Base-by-base conservation (phyloP, 2,888 invertebrate genomes). In the Prosopocoilus inquinatus region DNA sequence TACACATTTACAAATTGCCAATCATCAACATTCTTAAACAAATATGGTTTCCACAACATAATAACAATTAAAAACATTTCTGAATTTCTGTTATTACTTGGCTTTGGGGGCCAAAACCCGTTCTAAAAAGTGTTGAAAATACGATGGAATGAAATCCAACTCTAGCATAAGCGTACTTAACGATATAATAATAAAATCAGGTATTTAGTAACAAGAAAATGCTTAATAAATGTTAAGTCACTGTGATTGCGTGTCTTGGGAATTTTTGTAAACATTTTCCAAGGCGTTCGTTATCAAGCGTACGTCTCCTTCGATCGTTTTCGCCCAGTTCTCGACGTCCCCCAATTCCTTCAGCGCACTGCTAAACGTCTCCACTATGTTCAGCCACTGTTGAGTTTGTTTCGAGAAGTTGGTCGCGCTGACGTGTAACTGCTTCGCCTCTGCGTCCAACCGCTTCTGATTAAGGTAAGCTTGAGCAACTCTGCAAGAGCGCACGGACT, bases 381-480 rank as follows among this genome's bases (percentile, higher is more conserved):
- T 88, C n/a, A 97, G 79, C 98, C 98, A 99, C 68, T 96, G 96
- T 63, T 94, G 90, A 0, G 97, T 96, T 77, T 98, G 97, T 77
- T 96, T 96, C 0, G 94, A 88, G 80, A 99, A 96, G 73, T 94
- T 94, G 3, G 91, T 88, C 4, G 97, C 95, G 70, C 96, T 96
- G 59, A 89, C 87, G 70, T 98, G 96, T 47, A 99, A 80, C 63
- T 94, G 89, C 74, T 98, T 97, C 0, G 97, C 96, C 81, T 99
- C 99, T 1, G 94, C 91, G 78, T 99, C 98, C 51, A 99, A 80
- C 70, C 96, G 90, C 76, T 97, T 97, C 77, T 99, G 98, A 76
- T 99, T 99, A 41, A 97, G 81, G 76, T 99, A 99, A 0, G 99
- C 98, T 79, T 97, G 96, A 0, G 98, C 96, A 2, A 98, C 97